These are phyloP conservation scores for Engraulis encrasicolus DNA, from an alignment of 2,113 vertebrate species.

Conservation along the genomic window DNA sequence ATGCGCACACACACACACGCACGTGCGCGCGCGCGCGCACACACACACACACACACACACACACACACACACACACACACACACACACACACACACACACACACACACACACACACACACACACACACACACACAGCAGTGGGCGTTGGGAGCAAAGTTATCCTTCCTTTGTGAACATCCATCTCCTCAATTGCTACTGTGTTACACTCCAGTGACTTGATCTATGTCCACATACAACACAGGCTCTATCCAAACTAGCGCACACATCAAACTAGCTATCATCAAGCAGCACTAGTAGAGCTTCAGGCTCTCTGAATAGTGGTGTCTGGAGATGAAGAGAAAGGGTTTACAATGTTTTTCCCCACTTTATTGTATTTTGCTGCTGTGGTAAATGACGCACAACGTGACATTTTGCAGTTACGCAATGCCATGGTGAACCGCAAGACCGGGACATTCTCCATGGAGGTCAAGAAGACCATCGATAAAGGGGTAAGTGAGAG, in stretches of 20 bases:
- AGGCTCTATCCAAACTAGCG: neutral
- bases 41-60: no score
- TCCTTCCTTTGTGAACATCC: neutral
- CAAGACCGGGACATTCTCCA: conserved; percentile 95
- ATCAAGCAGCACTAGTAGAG: no score
- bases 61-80: no score
- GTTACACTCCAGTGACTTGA: neutral
- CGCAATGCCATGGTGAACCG: conserved; percentile 98
- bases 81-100: no score
- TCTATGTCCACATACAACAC: neutral
- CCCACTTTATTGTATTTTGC: conserved; percentile 26
- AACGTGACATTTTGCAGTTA: conserved; percentile 73
- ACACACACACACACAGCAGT: neutral
- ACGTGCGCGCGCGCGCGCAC: no score
- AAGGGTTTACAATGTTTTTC: neutral
- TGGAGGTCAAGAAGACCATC: conserved; percentile 98
- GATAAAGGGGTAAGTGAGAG: conserved; percentile 92
- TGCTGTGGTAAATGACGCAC: conserved; percentile 32
- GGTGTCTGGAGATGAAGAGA: neutral
- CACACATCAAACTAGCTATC: no score
- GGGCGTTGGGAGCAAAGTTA: neutral
- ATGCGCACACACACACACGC: no score
- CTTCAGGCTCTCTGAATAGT: neutral
- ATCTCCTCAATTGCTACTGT: neutral
- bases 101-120: no score